Base-by-base conservation (phyloP, 2,797 vertebrate species). In the Sorex maritimensis region DNA sequence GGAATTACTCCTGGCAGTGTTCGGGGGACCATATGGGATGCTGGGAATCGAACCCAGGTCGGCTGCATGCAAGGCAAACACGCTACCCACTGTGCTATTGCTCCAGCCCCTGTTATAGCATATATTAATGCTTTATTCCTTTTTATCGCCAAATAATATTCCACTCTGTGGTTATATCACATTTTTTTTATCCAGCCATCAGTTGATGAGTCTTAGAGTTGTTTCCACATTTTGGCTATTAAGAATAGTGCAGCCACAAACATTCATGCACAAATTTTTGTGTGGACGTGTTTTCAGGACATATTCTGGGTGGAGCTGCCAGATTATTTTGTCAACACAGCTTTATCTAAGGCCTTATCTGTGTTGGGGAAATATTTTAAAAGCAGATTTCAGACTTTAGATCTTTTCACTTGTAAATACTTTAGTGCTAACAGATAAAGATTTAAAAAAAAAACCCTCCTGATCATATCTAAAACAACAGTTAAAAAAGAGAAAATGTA, bases 391-490 rank as follows among this genome's bases (percentile, higher is more conserved):
- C 63, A 94, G 77, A 86, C 21, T 30, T 83, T 63, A 79, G 72
- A 72, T 86, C 23, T 86, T 91, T 92, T 92, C n/a, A 82, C 26
- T 86, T 92, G 26, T 67, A 90, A 95, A 92, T 52, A 68, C 52
- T 63, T 94, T 26, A 63, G 72, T 26, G 26, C 24, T 67, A 90
- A 87, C 46, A 92, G 61, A 86, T 28, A 34, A 49, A 67, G 21
- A 58, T 52, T 78, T 68, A 63, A 68, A 23, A 74, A n/a, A 28
- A 46, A n/a, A 85, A 75, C 41, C 61, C 24, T 84, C 73, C 78
- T 75, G 55, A 83, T 28, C 24, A 58, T 28, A 73, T 67, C 69
- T 80, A 88, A 65, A 14, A 81, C 14, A 68, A 78, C 61, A 93
- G 34, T 58, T 77, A 69, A 79, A 61, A 90, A 90, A 84, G 80